phyloP scores from a whole-genome alignment of 2,113 vertebrate species.

The Gallinago media region DNA sequence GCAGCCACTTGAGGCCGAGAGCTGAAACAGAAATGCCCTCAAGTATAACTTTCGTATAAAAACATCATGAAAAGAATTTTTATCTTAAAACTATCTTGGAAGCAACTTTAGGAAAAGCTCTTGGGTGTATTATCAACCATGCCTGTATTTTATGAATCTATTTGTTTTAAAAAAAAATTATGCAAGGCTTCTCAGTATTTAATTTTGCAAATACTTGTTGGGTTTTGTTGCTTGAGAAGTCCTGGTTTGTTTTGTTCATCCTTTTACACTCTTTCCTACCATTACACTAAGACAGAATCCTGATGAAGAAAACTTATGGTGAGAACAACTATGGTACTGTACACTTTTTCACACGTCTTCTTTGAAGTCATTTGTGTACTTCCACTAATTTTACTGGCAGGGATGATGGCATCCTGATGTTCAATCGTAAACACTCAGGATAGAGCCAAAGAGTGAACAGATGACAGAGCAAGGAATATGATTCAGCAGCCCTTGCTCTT shows the following conservation, averaged over 20 bases:
- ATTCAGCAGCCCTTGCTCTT: neutral
- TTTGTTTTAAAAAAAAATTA: conserved; percentile 38
- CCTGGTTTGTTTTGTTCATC: neutral
- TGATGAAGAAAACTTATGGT: neutral
- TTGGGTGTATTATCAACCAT: neutral
- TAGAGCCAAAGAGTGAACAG: neutral
- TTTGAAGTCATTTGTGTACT: neutral
- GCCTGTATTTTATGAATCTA: neutral
- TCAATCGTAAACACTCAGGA: neutral
- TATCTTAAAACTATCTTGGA: conserved; percentile 13
- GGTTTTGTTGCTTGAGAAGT: neutral
- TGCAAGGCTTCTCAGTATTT: neutral
- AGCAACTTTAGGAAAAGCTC: neutral
- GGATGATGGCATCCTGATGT: neutral
- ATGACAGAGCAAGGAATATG: neutral
- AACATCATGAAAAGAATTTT: neutral
- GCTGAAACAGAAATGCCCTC: neutral
- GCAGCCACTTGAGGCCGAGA: neutral
- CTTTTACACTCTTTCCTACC: neutral
- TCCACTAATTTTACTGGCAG: neutral
- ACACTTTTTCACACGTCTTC: neutral
- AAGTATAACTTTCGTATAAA: conserved; percentile 15
- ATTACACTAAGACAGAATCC: neutral
- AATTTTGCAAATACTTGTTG: neutral
- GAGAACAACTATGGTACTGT: neutral